Evolutionary conservation across 2,113 vertebrate species (phyloP), one percentile per base, ranked within the genome.

Genomic region (mouse (Mus musculus)): DNA sequence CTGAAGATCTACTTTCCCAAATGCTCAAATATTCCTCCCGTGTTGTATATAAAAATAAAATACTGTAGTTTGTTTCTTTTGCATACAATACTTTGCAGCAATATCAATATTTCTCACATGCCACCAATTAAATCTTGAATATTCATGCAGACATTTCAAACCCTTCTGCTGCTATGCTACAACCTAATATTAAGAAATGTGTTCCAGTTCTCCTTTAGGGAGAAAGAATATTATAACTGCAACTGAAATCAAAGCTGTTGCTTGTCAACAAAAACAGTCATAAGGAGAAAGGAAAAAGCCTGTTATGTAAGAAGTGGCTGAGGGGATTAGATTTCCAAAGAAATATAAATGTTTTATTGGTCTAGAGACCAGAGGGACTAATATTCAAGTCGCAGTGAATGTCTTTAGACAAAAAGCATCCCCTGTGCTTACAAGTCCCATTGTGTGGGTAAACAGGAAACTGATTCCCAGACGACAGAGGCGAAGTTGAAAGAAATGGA

Each of bases 121-220:
- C 85, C 80, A 90, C 89, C 75, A 94, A 97, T 92, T 96, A 95
- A 93, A 96, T 91, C 85, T 95, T 96, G 96, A 97, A 97, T 97
- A 98, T 97, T 96, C 93, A 95, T 97, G 90, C n/a, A 73, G 69
- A 65, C 77, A 86, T 90, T 98, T 94, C 90, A 96, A 94, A 95
- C 28, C 90, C 84, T 96, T 92, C 96, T 94, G 87, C 96, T 97
- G 93, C 96, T 96, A 61, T 91, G 93, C 69, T 73, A 73, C 76
- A 96, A 91, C 13, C 52, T 96, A 90, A 80, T 95, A 95, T 52
- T 49, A 46, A 72, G 42, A 95, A 97, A 95, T 93, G 85, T 87
- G 52, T 81, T 95, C 39, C 81, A 96, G 82, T 88, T 95, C 95
- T 97, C 90, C 96, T 96, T 94, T 71, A 61, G 82, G 77, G 85